A percentile compares a stretch with the other conserved stretches of the same genome.
Conservation (phyloP, 2,888 invertebrate genomes). For the Euclidia mi region DNA sequence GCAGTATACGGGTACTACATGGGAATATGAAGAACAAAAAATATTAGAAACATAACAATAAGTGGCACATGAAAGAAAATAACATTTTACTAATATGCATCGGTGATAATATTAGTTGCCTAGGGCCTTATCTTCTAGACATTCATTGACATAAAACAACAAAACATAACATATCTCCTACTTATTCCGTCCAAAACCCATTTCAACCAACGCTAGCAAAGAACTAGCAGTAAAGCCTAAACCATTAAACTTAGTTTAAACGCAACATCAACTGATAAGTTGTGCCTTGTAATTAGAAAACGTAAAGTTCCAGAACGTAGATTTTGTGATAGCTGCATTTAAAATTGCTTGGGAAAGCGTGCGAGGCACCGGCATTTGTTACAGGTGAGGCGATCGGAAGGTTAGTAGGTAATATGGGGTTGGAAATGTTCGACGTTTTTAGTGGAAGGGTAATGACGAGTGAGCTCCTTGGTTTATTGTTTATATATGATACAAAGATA, state of each 20-base stretch:
- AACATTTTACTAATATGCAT: too few species aligned
- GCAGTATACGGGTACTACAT: too few species aligned
- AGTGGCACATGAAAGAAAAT: too few species aligned
- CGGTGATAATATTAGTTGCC: too few species aligned
- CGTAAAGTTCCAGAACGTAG: constrained; percentile 53
- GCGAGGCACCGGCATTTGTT: too few species aligned
- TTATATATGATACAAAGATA: too few species aligned
- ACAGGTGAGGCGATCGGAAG: constrained; percentile 16
- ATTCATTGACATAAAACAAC: too few species aligned
- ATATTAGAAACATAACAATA: too few species aligned
- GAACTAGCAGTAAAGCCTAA: constrained; percentile 3
- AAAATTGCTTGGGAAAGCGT: constrained; percentile 52
- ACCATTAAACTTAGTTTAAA: constrained; percentile 43
- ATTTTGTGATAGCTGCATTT: constrained; percentile 48
- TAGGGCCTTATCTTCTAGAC: too few species aligned
- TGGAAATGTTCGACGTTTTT: constrained; percentile 10
- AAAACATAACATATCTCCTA: too few species aligned
- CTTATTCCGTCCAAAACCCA: neutral
- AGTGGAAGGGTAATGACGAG: neutral
- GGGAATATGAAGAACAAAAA: too few species aligned
- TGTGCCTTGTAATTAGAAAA: constrained; percentile 52
- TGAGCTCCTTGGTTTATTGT: too few species aligned
- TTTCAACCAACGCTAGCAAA: neutral
- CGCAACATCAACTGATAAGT: constrained; percentile 46
- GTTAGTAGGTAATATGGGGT: constrained; percentile 8